phyloP scores from a whole-genome alignment of 2,113 vertebrate species.

The Urocitellus parryii region DNA sequence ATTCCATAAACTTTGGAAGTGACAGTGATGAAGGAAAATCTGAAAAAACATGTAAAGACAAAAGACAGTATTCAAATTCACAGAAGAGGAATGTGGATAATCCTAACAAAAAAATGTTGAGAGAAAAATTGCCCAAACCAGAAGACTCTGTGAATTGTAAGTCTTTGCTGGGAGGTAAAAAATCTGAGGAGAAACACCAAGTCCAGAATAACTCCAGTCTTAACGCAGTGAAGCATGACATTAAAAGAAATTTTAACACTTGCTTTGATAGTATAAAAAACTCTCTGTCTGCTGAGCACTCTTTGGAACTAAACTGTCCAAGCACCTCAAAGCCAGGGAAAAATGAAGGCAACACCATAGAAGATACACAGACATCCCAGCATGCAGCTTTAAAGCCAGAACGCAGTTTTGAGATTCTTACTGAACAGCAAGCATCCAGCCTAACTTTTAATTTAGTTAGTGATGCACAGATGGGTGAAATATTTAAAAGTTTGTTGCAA shows the following conservation, averaged over 20 bases:
- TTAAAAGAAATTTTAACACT: slow-evolving; percentile 80
- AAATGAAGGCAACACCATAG: slow-evolving; percentile 67
- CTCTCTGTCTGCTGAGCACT: slow-evolving; percentile 74
- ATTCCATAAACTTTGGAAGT: slow-evolving; percentile 79
- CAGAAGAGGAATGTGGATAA: slow-evolving; percentile 77
- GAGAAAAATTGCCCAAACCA: slow-evolving; percentile 81
- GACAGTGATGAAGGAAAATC: slow-evolving; percentile 80
- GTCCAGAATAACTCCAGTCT: slow-evolving; percentile 77
- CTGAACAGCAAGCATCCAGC: slow-evolving; percentile 95
- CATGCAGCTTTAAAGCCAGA: slow-evolving; percentile 90
- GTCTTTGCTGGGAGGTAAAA: slow-evolving; percentile 70
- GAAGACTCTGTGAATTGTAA: slow-evolving; percentile 78
- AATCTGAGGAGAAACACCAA: slow-evolving; percentile 70
- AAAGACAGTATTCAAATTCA: slow-evolving; percentile 68
- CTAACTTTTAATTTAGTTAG: slow-evolving; percentile 96
- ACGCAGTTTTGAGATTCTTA: slow-evolving; percentile 93
- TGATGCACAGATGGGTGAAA: slow-evolving; percentile 98
- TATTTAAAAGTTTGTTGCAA: slow-evolving; percentile 97
- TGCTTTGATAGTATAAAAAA: slow-evolving; percentile 82
- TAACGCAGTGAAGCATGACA: slow-evolving; percentile 69
- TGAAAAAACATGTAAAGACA: slow-evolving; percentile 71
- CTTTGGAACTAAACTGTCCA: slow-evolving; percentile 73
- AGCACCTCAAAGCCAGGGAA: slow-evolving; percentile 66
- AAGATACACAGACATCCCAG: slow-evolving; percentile 79
- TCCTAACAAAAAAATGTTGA: slow-evolving; percentile 76